Evolutionary conservation across 2,888 invertebrate genomes (phyloP).

Genomic region (Apodemia zela): DNA sequence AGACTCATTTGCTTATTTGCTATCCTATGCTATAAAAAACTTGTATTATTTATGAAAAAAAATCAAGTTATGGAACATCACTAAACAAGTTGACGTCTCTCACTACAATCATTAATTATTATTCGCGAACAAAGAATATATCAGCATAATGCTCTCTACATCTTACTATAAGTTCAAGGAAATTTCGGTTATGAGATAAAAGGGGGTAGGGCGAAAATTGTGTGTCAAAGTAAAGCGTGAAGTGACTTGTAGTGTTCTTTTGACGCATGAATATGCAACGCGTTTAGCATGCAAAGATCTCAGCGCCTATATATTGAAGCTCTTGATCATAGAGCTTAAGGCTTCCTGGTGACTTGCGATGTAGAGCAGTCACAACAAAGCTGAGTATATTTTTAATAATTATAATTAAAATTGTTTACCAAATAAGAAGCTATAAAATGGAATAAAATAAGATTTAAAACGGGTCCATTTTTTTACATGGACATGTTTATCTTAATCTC

Average conservation of each 20-base stretch:
- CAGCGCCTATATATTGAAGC: conserved; percentile 28
- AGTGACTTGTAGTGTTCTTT: conserved; percentile 23
- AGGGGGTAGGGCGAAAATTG: conserved; percentile 21
- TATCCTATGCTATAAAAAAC: no score
- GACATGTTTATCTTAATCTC: no score
- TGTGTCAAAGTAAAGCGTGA: conserved; percentile 13
- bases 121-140: conserved; percentile 14
- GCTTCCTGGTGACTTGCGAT: not conserved
- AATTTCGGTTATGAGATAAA: conserved; percentile 10
- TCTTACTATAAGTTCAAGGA: not conserved
- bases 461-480: no score
- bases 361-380: not conserved
- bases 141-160: conserved; percentile 4
- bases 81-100: not conserved
- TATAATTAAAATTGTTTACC: not conserved
- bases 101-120: conserved; percentile 13
- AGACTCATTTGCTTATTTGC: no score
- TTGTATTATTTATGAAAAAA: no score
- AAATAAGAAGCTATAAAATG: no score
- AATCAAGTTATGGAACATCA: not conserved
- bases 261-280: conserved; percentile 31
- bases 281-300: conserved; percentile 34
- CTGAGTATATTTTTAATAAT: not conserved
- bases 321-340: conserved; percentile 14
- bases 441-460: no score